Evolutionary conservation across 2,113 vertebrate genomes (phyloP).

Genomic region (Grammomys surdaster): DNA sequence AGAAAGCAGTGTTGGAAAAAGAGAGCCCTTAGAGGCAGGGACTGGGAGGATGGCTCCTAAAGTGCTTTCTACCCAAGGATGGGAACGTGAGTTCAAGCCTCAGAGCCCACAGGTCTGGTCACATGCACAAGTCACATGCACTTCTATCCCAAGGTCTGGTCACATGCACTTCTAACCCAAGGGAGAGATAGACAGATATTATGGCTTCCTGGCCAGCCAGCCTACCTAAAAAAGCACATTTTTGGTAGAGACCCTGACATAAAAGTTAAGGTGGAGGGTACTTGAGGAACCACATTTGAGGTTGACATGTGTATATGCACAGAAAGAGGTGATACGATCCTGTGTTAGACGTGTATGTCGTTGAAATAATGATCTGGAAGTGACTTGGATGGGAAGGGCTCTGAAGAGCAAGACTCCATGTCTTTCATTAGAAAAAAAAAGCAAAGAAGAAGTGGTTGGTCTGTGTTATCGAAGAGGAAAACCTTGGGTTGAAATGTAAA

Average conservation of each 20-base stretch:
- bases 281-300: not conserved
- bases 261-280: not conserved
- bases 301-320: not conserved
- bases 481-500: not conserved
- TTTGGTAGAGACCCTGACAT: not conserved
- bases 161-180: not conserved
- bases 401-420: not conserved
- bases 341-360: not conserved
- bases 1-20: not conserved
- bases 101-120: not conserved
- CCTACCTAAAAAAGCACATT: not conserved
- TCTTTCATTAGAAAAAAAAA: not conserved
- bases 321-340: not conserved
- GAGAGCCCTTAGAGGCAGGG: too few species aligned
- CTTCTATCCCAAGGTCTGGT: too few species aligned
- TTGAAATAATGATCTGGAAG: not conserved
- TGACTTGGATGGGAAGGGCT: slow-evolving; percentile 21
- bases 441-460: not conserved
- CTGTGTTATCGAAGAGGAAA: not conserved
- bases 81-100: not conserved
- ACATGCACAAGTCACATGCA: not conserved
- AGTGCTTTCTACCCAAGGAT: not conserved
- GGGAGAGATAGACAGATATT: too few species aligned
- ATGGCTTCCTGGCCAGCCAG: too few species aligned
- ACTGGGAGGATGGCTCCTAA: not conserved